Base-by-base conservation (phyloP, 1,140 invertebrate genomes). In the Nasonia longicornis region DNA sequence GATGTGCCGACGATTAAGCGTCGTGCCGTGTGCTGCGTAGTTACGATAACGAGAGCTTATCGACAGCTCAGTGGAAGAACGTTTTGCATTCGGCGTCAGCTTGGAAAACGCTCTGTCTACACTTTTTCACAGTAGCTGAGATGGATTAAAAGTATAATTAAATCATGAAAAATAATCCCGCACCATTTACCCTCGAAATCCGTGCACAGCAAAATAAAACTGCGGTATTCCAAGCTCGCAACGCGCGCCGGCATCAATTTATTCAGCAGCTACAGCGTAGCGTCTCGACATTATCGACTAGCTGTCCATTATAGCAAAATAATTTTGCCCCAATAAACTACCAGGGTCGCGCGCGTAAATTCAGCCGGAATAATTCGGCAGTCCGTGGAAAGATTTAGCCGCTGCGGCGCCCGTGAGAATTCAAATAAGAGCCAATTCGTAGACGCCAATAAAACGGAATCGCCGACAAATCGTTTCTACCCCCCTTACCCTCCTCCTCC, bases 401-500 rank as follows among this genome's bases (percentile, higher is more conserved):
- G 35, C 4, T 42, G 71, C 22, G 20, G 58, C 31, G 31, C 31
- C 16, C 52, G 52, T 31, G 70, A 72, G 80, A 77, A 77, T 77
- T 82, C 75, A 77, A 82, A 77, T 77, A 77, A 77, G 75, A 82
- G 66, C 75, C 75, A 64, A 77, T 77, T 75, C 70, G 67, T 26
- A 78, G 58, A 74, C 38, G 48, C 64, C 76, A 69, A 82, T 82
- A 82, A 82, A 82, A 78, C 71, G 22, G 31, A 82, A 78, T 78
- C 63, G 22, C 71, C 76, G 76, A 82, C 76, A 78, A 78, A 82
- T 82, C 76, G 80, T 72, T 26, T 26, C 26, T 26, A 26, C 26
- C 26, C 64, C 31, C 66, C 26, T 69, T 31, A 1, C 66, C 31
- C 10, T 72, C 35, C 12, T 38, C 38, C n/a, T 45, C 67, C 26